These are phyloP conservation scores for Platalea minor DNA, from an alignment of 2,797 vertebrate genomes.

Conservation along the genomic window DNA sequence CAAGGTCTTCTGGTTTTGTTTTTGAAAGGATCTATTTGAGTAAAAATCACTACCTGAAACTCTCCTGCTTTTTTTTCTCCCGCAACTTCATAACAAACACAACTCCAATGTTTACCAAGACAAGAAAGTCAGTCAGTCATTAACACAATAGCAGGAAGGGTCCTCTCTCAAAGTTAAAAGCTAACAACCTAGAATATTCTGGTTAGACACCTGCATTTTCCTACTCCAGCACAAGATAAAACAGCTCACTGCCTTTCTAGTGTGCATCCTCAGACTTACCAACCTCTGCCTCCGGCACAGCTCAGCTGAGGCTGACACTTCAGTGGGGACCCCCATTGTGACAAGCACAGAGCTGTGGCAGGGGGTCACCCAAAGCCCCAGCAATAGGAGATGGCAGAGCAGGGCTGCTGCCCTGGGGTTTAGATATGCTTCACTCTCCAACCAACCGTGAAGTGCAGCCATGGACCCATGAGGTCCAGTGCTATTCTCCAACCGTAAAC, in stretches of 20 bases:
- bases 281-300: background rate
- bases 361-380: background rate
- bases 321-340: background rate
- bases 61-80: background rate
- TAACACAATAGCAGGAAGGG: accelerated
- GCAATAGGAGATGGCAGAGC: background rate
- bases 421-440: background rate
- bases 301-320: background rate
- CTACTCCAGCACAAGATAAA: background rate
- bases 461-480: accelerated
- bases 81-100: background rate
- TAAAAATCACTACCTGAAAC: background rate
- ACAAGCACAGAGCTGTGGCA: accelerated
- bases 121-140: background rate
- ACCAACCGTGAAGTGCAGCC: accelerated
- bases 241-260: background rate
- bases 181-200: accelerated
- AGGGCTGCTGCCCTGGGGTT: background rate
- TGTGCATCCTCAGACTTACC: accelerated
- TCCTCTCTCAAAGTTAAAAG: background rate
- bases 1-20: background rate
- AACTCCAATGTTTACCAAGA: background rate
- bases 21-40: background rate
- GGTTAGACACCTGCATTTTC: too few species aligned
- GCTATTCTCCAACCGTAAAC: background rate